Conservation (phyloP, 2,113 vertebrate genomes). For the Pseudolaguvia tuberculata region DNA sequence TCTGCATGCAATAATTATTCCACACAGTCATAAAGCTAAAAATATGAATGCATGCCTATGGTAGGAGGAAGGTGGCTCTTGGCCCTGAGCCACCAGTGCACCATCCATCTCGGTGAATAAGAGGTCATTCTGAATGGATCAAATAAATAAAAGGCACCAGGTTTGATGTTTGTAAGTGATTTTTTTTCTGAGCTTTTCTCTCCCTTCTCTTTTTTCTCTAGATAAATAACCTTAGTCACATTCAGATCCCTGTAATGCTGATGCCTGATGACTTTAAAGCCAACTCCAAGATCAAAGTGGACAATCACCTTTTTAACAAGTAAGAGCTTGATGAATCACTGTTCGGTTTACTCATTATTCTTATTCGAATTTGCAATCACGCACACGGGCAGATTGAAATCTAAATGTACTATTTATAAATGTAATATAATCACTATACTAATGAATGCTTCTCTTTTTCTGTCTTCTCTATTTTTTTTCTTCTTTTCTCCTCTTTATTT, state of each 20-base stretch:
- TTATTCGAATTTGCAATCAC: neutral
- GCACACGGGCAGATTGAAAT: neutral
- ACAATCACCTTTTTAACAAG: slow-evolving; percentile 93
- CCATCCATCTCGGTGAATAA: slow-evolving; percentile 23
- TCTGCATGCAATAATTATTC: neutral
- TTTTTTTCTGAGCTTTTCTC: neutral
- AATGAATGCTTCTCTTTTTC: neutral
- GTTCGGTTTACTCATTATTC: no score
- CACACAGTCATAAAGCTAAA: neutral
- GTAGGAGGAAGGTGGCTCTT: slow-evolving; percentile 23
- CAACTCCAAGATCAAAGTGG: slow-evolving; percentile 89
- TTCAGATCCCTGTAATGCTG: slow-evolving; percentile 87
- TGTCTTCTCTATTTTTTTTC: neutral
- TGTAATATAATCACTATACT: no score
- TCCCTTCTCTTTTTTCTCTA: slow-evolving; percentile 51
- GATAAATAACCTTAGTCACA: slow-evolving; percentile 90
- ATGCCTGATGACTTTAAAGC: slow-evolving; percentile 93
- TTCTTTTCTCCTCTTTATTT: neutral
- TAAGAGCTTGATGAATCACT: slow-evolving; percentile 61
- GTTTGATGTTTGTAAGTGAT: neutral
- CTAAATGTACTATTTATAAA: neutral
- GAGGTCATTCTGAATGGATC: neutral
- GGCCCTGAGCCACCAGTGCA: slow-evolving; percentile 35
- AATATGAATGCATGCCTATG: neutral
- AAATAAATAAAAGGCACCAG: neutral